Percentiles rank a stretch among this genome's conserved stretches.
phyloP scores from a whole-genome alignment of 2,113 vertebrate genomes.

The Oreochromis tanganicae region DNA sequence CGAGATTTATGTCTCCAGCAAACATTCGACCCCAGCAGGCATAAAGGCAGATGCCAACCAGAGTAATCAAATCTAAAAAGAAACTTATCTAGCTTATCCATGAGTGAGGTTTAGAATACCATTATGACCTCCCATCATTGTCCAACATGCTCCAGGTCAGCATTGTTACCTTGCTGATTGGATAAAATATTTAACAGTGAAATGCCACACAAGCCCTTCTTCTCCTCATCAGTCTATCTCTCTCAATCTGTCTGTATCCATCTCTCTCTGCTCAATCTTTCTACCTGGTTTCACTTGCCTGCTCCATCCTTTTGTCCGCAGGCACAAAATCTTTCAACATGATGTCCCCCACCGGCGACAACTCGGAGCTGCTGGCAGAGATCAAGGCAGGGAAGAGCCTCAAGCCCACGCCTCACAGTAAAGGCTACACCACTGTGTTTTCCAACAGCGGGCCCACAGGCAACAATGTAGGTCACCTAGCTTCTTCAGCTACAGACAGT shows the following conservation, averaged over 20 bases:
- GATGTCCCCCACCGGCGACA: conserved; percentile 97
- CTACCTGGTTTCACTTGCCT: conserved; percentile 41
- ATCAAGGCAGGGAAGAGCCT: conserved; percentile 96
- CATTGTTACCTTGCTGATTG: conserved; percentile 37
- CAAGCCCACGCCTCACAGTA: conserved; percentile 93
- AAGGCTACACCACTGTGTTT: conserved; percentile 90
- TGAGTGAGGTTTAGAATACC: background rate
- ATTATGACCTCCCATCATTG: conserved; percentile 19
- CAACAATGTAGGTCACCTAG: conserved; percentile 72
- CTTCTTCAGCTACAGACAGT: background rate
- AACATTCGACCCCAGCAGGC: background rate
- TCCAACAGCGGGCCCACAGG: conserved; percentile 79
- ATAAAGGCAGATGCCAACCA: background rate
- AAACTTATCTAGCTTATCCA: background rate
- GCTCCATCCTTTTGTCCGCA: conserved; percentile 52
- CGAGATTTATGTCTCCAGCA: background rate
- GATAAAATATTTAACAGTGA: conserved; percentile 65
- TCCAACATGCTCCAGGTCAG: conserved; percentile 7
- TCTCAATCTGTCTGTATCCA: conserved; percentile 21
- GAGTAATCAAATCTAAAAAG: background rate
- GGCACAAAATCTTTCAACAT: conserved; percentile 99
- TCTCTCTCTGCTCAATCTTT: conserved; percentile 10
- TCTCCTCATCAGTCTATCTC: conserved; percentile 5
- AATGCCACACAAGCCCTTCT: conserved; percentile 40
- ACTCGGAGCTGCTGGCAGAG: conserved; percentile 94